These are phyloP conservation scores for Leptopilina syphax DNA, from an alignment of 2,888 invertebrate species.

Conservation along the genomic window DNA sequence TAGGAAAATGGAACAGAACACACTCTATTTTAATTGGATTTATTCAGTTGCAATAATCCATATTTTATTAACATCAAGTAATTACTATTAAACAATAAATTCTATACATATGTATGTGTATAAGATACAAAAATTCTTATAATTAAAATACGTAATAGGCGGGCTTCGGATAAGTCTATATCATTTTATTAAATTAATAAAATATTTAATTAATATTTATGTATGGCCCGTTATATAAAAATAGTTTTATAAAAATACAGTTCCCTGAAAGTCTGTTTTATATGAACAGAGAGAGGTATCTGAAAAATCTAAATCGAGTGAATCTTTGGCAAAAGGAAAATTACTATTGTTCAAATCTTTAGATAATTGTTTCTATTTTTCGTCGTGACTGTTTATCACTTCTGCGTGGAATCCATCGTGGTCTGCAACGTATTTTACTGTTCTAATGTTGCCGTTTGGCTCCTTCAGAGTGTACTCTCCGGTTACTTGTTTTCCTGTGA, in stretches of 20 bases:
- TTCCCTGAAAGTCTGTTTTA: background rate
- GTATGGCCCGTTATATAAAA: too few species aligned
- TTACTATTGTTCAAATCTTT: slow-evolving; percentile 44
- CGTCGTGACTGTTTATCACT: slow-evolving; percentile 72
- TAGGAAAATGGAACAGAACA: background rate
- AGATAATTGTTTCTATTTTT: slow-evolving; percentile 55
- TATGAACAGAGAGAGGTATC: background rate
- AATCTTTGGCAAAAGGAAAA: slow-evolving; percentile 55
- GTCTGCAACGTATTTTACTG: slow-evolving; percentile 83
- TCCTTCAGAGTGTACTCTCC: slow-evolving; percentile 83
- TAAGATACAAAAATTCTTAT: too few species aligned
- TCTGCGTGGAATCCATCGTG: slow-evolving; percentile 81
- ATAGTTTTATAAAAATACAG: background rate
- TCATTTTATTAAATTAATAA: too few species aligned
- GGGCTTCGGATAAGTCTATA: too few species aligned
- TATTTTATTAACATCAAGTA: too few species aligned
- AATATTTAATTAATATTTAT: too few species aligned
- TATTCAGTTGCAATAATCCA: background rate
- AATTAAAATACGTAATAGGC: too few species aligned
- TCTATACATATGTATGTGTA: too few species aligned
- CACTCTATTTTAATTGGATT: background rate
- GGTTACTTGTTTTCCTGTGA: slow-evolving; percentile 85
- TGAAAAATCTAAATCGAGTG: slow-evolving; percentile 20
- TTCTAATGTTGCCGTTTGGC: slow-evolving; percentile 82
- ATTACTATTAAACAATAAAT: too few species aligned